A percentile compares a stretch with the other conserved stretches of the same genome.
Evolutionary conservation across 2,797 vertebrate genomes (phyloP).

Genomic region (Apodemus agrarius): DNA sequence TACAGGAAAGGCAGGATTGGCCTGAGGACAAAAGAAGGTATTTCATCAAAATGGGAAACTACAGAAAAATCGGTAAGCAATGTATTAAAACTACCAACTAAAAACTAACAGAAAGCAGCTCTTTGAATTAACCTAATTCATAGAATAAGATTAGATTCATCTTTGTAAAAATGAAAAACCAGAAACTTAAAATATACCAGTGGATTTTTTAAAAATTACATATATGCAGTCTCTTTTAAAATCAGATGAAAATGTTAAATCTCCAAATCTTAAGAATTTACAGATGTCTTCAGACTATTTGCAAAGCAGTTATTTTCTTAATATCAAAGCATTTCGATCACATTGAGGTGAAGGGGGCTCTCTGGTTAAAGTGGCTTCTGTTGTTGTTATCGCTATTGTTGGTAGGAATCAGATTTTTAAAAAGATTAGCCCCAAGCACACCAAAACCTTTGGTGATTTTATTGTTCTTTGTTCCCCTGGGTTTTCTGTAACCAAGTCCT

Average conservation of each 20-base stretch:
- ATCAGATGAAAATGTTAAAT: slow-evolving; percentile 5
- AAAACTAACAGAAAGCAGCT: background rate
- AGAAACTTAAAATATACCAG: slow-evolving; percentile 34
- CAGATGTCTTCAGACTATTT: background rate
- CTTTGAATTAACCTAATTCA: slow-evolving; percentile 45
- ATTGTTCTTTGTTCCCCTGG: background rate
- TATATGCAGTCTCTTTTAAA: slow-evolving; percentile 22
- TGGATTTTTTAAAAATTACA: background rate
- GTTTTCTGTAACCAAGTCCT: slow-evolving; percentile 2
- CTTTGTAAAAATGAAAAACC: slow-evolving; percentile 59
- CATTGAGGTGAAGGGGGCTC: background rate
- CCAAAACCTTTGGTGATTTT: background rate
- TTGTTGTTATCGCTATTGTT: background rate
- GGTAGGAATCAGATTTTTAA: slow-evolving; percentile 15
- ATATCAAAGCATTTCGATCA: slow-evolving; percentile 1
- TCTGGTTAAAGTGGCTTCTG: background rate
- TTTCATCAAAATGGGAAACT: slow-evolving; percentile 75
- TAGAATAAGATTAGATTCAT: background rate
- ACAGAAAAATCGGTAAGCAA: slow-evolving; percentile 82
- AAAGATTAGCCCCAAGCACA: slow-evolving; percentile 22
- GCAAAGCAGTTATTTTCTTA: slow-evolving; percentile 41
- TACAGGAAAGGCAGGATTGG: slow-evolving; percentile 93
- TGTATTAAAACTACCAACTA: slow-evolving; percentile 44
- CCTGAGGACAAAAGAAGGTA: slow-evolving; percentile 91
- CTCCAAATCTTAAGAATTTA: background rate